phyloP scores from a whole-genome alignment of 2,888 invertebrate species.

The Teinopalpus imperialis region DNA sequence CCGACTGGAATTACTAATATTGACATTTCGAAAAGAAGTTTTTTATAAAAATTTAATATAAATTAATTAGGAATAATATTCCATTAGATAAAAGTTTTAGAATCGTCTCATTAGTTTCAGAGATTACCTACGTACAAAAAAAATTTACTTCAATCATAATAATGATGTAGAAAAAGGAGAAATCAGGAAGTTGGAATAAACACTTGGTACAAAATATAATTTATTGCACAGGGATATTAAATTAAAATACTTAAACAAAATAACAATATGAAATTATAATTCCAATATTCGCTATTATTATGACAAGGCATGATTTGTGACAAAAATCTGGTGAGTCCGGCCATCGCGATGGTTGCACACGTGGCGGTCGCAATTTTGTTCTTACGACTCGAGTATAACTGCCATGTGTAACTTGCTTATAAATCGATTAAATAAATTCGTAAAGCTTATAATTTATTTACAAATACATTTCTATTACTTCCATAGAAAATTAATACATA shows the following conservation, averaged over 20 bases:
- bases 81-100: no score
- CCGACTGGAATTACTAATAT: no score
- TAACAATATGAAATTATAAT: constrained; percentile 51
- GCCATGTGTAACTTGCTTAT: not conserved
- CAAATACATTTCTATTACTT: constrained; percentile 5
- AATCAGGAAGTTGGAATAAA: constrained; percentile 29
- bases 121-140: no score
- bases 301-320: constrained; percentile 11
- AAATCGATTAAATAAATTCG: constrained; percentile 8
- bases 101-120: no score
- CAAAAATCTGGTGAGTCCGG: not conserved
- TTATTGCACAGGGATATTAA: constrained; percentile 75
- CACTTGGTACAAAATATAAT: constrained; percentile 50
- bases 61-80: no score
- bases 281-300: constrained; percentile 36
- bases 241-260: constrained; percentile 48
- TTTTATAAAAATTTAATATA: no score
- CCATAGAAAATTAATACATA: not conserved
- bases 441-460: constrained; percentile 15
- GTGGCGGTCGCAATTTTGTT: not conserved
- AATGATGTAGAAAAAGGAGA: not conserved
- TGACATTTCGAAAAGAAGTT: no score
- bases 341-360: not conserved
- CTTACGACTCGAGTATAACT: not conserved
- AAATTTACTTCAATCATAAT: no score